Evolutionary conservation across 2,113 vertebrate species (phyloP).

Genomic region (Rhinopomastus cyanomelas): DNA sequence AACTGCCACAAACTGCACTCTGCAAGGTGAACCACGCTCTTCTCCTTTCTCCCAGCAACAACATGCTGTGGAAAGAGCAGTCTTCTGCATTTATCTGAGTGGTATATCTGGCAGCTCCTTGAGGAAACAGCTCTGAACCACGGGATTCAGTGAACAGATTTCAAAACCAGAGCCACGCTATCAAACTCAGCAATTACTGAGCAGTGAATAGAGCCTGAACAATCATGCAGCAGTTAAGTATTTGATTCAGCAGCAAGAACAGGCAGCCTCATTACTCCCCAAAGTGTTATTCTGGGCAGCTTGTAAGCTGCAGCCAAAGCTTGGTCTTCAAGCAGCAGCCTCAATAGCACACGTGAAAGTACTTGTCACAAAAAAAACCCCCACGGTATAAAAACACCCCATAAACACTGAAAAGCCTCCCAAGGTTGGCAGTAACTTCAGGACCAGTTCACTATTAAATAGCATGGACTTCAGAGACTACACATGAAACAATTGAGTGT

Average conservation of each 20-base stretch:
- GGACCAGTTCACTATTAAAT: background rate
- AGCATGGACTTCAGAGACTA: background rate
- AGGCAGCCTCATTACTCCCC: slow-evolving; percentile 7
- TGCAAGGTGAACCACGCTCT: background rate
- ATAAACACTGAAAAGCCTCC: background rate
- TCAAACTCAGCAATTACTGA: background rate
- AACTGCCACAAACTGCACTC: background rate
- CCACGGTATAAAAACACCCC: background rate
- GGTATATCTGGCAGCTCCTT: background rate
- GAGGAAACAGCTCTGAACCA: background rate
- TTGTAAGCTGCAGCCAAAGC: background rate
- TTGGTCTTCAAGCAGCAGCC: background rate
- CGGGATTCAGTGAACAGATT: background rate
- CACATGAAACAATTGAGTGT: background rate
- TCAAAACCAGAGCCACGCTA: background rate
- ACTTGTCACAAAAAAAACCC: background rate
- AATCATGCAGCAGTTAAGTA: background rate
- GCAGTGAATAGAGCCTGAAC: background rate
- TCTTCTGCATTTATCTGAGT: background rate
- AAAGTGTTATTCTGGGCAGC: background rate
- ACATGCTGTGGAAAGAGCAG: background rate
- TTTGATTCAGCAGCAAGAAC: background rate
- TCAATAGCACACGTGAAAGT: background rate
- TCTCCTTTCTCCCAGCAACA: background rate
- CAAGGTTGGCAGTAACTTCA: background rate